Percentiles rank a stretch among this genome's conserved stretches.
phyloP scores from a whole-genome alignment of 2,888 invertebrate genomes.

The Pyrrhia umbra region DNA sequence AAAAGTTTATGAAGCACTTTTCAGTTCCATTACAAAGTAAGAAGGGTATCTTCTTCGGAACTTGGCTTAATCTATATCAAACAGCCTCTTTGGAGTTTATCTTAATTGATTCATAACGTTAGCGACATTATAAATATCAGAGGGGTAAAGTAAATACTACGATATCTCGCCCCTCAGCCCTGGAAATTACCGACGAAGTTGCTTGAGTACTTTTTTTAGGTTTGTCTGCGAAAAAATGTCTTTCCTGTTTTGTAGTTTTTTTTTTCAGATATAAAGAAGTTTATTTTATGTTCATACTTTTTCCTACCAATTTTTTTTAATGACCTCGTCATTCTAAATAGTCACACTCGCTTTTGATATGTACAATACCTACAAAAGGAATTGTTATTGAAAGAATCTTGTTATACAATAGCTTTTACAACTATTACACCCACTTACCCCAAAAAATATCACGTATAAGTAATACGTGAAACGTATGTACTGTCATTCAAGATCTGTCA shows the following conservation, averaged over 20 bases:
- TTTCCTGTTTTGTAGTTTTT: background rate
- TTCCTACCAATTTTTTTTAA: too few species aligned
- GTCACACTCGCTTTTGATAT: too few species aligned
- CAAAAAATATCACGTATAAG: too few species aligned
- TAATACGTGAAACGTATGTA: too few species aligned
- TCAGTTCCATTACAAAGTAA: constrained; percentile 21
- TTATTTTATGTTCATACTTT: too few species aligned
- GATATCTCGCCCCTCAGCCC: constrained; percentile 52
- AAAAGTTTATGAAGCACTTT: background rate
- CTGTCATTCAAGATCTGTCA: too few species aligned
- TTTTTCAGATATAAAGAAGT: too few species aligned
- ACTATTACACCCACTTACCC: too few species aligned
- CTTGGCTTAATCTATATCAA: constrained; percentile 38
- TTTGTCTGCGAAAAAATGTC: constrained; percentile 31
- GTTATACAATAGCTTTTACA: too few species aligned
- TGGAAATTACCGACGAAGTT: constrained; percentile 57
- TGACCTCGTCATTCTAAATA: too few species aligned
- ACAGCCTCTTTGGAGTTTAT: constrained; percentile 34
- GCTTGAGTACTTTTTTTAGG: constrained; percentile 57
- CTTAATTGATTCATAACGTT: constrained; percentile 57
- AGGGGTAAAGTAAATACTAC: constrained; percentile 54
- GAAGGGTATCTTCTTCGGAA: constrained; percentile 25
- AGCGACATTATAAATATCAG: constrained; percentile 54
- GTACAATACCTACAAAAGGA: too few species aligned
- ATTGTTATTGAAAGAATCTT: too few species aligned